Evolutionary conservation across 2,113 vertebrate genomes (phyloP), one percentile per base, ranked within the genome.

Genomic region (Cathartes aura): DNA sequence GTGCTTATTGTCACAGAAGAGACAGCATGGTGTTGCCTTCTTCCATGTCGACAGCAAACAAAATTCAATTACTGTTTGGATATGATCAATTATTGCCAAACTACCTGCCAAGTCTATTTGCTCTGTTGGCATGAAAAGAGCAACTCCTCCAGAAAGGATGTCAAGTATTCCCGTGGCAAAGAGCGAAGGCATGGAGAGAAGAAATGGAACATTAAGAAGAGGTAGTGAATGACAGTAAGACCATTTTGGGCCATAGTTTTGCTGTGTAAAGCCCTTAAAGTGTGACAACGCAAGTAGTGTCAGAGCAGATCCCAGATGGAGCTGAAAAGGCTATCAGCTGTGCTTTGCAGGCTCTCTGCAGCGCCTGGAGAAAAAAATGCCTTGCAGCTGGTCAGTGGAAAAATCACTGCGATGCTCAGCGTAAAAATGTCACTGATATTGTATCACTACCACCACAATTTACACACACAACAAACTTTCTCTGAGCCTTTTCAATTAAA

Each of bases 31-130:
- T 82, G 59, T 89, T 96, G 94, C 82, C 68, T 71, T 90, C 82
- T 79, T 95, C 66, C 27, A 29, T 29, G 63, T 82, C 19, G 4
- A 76, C 36, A 95, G 84, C 76, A 93, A 96, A 88, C 83, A 91
- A 91, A 96, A 97, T 96, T 97, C 88, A 97, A 78, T 97, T 98
- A 95, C 71, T 78, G 87, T 97, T 96, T 95, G 87, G 93, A 80
- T 97, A 47, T 91, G 85, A 97, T 92, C 94, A 93, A 52, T 97
- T 97, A 97, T 95, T 97, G 89, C 83, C 70, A 56, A 94, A 81
- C 58, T 90, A 80, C 82, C 66, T 94, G 89, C 94, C 90, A 96
- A 96, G 74, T 85, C 87, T 91, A 68, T 95, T 97, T 97, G 78
- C 79, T 95, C 52, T 86, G 15, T 71, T 96, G 80, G 62, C 87